Percentiles rank a stretch among this genome's conserved stretches.
These are phyloP conservation scores for Cirrhinus mrigala DNA, from an alignment of 2,797 vertebrate species.

Conservation along the genomic window DNA sequence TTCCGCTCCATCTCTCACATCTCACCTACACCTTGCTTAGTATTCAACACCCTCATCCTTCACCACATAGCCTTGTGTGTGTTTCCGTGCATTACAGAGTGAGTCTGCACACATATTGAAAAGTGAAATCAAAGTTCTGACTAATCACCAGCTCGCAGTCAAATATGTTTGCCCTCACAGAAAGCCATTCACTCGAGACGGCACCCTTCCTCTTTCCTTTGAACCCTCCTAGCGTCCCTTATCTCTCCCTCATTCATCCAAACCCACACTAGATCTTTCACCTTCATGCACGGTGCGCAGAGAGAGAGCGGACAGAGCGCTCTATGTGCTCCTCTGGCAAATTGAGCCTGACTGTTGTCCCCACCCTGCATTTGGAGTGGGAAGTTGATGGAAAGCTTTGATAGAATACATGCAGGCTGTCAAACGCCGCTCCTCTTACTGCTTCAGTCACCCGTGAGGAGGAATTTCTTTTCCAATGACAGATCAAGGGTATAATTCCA, in stretches of 20 bases:
- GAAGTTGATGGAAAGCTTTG: slow-evolving; percentile 68
- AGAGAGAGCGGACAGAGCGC: slow-evolving; percentile 53
- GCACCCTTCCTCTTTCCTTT: slow-evolving; percentile 28
- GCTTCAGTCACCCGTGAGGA: slow-evolving; percentile 55
- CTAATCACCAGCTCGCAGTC: slow-evolving; percentile 61
- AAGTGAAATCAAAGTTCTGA: slow-evolving; percentile 62
- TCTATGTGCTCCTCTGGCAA: slow-evolving; percentile 68
- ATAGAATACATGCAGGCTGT: slow-evolving; percentile 71
- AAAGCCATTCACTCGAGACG: slow-evolving; percentile 20
- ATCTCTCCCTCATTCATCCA: slow-evolving; percentile 52
- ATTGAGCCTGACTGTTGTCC: slow-evolving; percentile 71
- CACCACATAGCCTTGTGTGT: slow-evolving; percentile 6
- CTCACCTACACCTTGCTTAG: slow-evolving; percentile 36
- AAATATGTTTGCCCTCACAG: slow-evolving; percentile 33
- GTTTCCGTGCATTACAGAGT: slow-evolving; percentile 15
- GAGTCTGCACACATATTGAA: slow-evolving; percentile 7
- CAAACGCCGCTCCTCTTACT: slow-evolving; percentile 60
- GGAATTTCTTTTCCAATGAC: slow-evolving; percentile 68
- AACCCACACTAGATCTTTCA: slow-evolving; percentile 59
- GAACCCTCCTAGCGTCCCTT: slow-evolving; percentile 10
- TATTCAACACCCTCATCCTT: slow-evolving; percentile 33
- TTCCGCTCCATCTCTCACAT: slow-evolving; percentile 39
- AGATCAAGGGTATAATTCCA: slow-evolving; percentile 52
- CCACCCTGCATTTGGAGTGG: slow-evolving; percentile 53
- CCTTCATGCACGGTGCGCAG: slow-evolving; percentile 26